Conservation (phyloP, 2,113 vertebrate genomes). For the Microtus ochrogaster region DNA sequence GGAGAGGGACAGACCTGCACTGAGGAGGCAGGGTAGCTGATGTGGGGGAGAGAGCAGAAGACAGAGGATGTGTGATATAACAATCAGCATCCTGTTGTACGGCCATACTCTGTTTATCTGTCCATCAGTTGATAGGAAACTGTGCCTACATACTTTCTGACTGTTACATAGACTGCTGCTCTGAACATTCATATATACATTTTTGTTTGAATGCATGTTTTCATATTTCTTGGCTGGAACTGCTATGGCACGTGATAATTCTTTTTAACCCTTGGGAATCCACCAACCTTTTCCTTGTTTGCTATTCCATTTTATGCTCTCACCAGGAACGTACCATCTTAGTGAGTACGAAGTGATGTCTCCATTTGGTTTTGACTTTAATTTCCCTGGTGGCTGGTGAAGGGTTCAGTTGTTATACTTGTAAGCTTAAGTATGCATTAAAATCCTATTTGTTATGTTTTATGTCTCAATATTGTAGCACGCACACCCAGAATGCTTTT, state of each 20-base stretch:
- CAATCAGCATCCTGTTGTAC: background rate
- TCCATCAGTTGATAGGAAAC: background rate
- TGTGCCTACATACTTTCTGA: background rate
- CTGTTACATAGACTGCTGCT: background rate
- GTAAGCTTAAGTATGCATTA: background rate
- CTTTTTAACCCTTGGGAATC: background rate
- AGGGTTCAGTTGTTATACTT: conserved; percentile 44
- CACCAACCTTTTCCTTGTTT: conserved; percentile 2
- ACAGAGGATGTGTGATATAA: background rate
- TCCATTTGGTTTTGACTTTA: conserved; percentile 34
- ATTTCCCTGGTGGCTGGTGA: background rate
- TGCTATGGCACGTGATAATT: background rate
- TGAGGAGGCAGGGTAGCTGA: background rate
- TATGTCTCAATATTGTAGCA: background rate
- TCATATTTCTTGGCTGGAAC: background rate
- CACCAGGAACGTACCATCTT: background rate
- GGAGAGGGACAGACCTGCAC: no score
- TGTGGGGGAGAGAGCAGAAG: background rate
- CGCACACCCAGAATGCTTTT: background rate
- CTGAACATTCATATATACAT: background rate
- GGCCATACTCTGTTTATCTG: background rate
- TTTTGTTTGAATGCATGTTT: conserved; percentile 40
- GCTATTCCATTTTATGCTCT: background rate
- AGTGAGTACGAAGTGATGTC: background rate
- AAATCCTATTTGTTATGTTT: conserved; percentile 18